Evolutionary conservation across 2,888 invertebrate species (phyloP), one percentile per base, ranked within the genome.

Genomic region (Eristalis pertinax): DNA sequence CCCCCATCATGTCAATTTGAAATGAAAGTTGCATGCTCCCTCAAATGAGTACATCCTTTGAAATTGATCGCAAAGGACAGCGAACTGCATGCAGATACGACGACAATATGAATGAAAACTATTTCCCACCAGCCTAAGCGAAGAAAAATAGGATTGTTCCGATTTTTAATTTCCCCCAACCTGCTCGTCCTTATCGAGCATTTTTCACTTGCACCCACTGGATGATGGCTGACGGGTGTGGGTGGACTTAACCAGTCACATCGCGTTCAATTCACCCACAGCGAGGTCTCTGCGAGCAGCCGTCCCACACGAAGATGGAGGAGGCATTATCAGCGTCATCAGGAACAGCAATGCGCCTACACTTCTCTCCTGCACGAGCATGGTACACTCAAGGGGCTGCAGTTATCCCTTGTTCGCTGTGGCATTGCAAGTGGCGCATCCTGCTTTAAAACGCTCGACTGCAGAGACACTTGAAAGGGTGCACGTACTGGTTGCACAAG

Each of bases 141-240:
- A 43, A 35, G 60, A 69, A 32, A 77, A 77, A 70, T 38, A 69
- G 22, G 22, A 11, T 60, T 76, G 74, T 85, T 86, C 83, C 70
- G 86, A 83, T 83, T 87, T 87, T 80, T 84, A 84, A 87, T 84
- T 80, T 84, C 5, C n/a, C 43, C 68, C 73, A 67, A 1, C 43
- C 72, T 68, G 64, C 35, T 73, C 84, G 75, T 83, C 75, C 79
- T 87, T 79, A 79, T 79, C 67, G 10, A 60, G 32, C 72, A 68
- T 72, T 60, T 43, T 73, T 64, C 75, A 79, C 82, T 82, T 86
- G 64, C 41, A 74, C 75, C 75, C 29, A 65, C 15, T 19, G 50
- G 8, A 32, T 32, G 32, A 24, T 60, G 78, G 78, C 64, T 68
- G 78, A 15, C 10, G n/a, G 5, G 19, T 8, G 26, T 26, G 50